Conservation (phyloP, 2,797 vertebrate species). For the Poeciliopsis gracilis region DNA sequence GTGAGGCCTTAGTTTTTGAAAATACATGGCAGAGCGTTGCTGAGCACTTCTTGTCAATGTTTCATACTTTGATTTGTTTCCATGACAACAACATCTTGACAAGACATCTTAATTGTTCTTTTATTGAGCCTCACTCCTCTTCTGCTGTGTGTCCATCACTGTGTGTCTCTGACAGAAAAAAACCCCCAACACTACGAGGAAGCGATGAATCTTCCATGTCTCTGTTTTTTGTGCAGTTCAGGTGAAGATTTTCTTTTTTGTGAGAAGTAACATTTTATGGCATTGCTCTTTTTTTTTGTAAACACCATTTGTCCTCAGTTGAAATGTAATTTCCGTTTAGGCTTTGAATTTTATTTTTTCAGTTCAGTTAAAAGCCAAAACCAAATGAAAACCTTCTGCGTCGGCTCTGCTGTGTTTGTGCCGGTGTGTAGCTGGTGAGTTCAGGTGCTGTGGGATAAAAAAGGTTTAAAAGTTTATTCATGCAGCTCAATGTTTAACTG, state of each 20-base stretch:
- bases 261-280: background rate
- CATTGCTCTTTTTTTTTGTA: background rate
- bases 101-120: background rate
- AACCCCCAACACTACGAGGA: background rate
- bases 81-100: constrained; percentile 1
- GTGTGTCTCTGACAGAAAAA: background rate
- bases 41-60: background rate
- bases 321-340: constrained; percentile 2
- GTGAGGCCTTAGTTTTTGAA: background rate
- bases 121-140: background rate
- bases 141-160: background rate
- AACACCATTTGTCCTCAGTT: background rate
- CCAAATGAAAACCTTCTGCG: background rate
- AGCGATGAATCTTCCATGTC: background rate
- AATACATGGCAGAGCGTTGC: background rate
- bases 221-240: background rate
- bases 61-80: constrained; percentile 6
- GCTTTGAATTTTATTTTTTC: background rate
- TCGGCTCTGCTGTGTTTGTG: background rate
- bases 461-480: background rate
- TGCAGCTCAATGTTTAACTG: background rate
- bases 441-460: background rate
- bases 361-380: background rate
- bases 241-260: background rate
- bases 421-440: background rate